Percentiles rank a stretch among this genome's conserved stretches.
These are phyloP conservation scores for Potamilus streckersoni DNA, from an alignment of 1,140 invertebrate species.

Conservation along the genomic window DNA sequence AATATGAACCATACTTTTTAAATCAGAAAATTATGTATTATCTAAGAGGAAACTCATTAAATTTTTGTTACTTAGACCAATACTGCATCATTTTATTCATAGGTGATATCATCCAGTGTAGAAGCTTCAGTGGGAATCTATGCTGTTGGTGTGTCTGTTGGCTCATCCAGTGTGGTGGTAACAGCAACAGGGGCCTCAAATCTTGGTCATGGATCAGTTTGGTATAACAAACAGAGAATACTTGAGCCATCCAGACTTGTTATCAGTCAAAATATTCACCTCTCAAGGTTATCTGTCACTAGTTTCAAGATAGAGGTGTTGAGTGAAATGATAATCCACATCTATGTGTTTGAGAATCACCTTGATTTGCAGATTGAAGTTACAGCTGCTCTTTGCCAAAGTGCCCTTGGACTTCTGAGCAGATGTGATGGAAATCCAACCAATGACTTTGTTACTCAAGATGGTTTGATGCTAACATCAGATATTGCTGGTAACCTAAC, in stretches of 20 bases:
- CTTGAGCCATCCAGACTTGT: conserved; percentile 7
- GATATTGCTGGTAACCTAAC: conserved; percentile 20
- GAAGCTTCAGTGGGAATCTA: no score
- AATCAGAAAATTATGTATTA: no score
- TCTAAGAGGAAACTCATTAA: no score
- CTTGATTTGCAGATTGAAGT: conserved; percentile 10
- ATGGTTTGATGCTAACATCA: background rate
- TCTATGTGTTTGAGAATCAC: conserved; percentile 18
- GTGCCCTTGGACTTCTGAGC: conserved; percentile 14
- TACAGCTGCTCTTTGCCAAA: conserved; percentile 16
- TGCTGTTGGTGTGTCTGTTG: conserved; percentile 3
- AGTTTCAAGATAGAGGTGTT: conserved; percentile 18
- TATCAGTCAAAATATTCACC: conserved; percentile 11
- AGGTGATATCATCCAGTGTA: no score
- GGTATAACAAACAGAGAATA: conserved; percentile 7
- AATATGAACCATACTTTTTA: no score
- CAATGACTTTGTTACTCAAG: conserved; percentile 23
- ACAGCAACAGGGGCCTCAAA: conserved; percentile 4
- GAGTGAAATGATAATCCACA: conserved; percentile 22
- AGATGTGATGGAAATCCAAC: conserved; percentile 19
- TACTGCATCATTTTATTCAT: no score
- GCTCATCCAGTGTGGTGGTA: conserved; percentile 18
- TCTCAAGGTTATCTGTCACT: conserved; percentile 3
- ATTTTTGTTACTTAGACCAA: no score
- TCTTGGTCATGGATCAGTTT: background rate